phyloP scores from a whole-genome alignment of 2,888 invertebrate genomes.

The Malacosoma neustria region DNA sequence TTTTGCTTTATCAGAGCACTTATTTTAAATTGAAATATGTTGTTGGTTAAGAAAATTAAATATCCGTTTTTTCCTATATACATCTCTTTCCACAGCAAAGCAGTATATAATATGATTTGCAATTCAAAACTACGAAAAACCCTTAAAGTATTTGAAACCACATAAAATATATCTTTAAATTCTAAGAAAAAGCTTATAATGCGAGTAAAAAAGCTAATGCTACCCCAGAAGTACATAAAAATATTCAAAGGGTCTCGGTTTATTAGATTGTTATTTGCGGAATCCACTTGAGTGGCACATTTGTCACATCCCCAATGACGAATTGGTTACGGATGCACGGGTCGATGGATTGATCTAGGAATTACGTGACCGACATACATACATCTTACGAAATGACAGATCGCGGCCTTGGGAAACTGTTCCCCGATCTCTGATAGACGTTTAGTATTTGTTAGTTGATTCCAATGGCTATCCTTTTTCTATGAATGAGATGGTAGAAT shows the following conservation, averaged over 20 bases:
- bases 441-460: constrained; percentile 27
- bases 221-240: not conserved
- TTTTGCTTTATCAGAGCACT: no score
- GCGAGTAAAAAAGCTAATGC: not conserved
- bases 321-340: constrained; percentile 17
- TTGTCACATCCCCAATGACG: constrained; percentile 25
- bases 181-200: no score
- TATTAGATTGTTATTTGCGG: constrained; percentile 6
- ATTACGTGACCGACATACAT: constrained; percentile 43
- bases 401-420: constrained; percentile 34
- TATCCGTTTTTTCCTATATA: no score
- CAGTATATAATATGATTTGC: no score
- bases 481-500: not conserved
- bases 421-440: constrained; percentile 22
- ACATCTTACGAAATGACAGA: constrained; percentile 43
- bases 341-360: constrained; percentile 44
- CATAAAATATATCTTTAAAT: no score
- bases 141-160: no score
- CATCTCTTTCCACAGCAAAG: no score
- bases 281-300: constrained; percentile 14
- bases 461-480: constrained; percentile 18
- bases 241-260: constrained; percentile 21
- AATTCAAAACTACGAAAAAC: no score
- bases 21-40: no score
- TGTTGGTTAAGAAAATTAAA: no score